phyloP scores from a whole-genome alignment of 1,140 invertebrate genomes.

The Cotesia chilonis region DNA sequence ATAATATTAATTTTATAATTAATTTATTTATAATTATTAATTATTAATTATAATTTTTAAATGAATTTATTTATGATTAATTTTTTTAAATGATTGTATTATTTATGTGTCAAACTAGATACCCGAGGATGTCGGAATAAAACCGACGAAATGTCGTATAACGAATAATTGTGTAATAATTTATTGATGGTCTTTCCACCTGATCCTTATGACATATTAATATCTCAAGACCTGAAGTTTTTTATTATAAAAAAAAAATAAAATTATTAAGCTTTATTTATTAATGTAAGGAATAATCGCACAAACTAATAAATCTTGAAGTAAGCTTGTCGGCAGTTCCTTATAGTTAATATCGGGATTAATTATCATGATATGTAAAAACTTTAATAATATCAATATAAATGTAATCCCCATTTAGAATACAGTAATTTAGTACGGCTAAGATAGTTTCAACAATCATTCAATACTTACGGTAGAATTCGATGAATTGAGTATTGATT shows the following conservation, averaged over 20 bases:
- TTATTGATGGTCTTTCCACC: no score
- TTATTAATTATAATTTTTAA: no score
- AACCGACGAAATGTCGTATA: no score
- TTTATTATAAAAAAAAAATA: neutral
- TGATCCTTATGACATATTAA: no score
- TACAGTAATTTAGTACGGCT: slow-evolving; percentile 38
- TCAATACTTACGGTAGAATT: slow-evolving; percentile 52
- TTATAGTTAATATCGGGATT: slow-evolving; percentile 49
- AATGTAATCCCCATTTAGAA: slow-evolving; percentile 7
- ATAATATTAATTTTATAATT: no score
- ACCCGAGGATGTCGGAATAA: no score
- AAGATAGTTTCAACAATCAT: slow-evolving; percentile 37
- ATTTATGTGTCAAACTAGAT: no score
- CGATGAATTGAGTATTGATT: slow-evolving; percentile 44
- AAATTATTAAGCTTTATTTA: neutral
- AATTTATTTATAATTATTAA: no score
- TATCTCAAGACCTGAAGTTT: no score
- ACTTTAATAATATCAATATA: slow-evolving; percentile 15
- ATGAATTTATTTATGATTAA: no score
- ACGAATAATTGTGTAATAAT: no score
- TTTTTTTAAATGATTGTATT: no score
- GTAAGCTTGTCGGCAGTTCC: slow-evolving; percentile 64
- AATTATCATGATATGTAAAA: slow-evolving; percentile 8
- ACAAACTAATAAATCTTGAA: slow-evolving; percentile 61
- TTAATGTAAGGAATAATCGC: slow-evolving; percentile 65